Conservation (phyloP, 2,113 vertebrate genomes). For the Triplophysa rosa region DNA sequence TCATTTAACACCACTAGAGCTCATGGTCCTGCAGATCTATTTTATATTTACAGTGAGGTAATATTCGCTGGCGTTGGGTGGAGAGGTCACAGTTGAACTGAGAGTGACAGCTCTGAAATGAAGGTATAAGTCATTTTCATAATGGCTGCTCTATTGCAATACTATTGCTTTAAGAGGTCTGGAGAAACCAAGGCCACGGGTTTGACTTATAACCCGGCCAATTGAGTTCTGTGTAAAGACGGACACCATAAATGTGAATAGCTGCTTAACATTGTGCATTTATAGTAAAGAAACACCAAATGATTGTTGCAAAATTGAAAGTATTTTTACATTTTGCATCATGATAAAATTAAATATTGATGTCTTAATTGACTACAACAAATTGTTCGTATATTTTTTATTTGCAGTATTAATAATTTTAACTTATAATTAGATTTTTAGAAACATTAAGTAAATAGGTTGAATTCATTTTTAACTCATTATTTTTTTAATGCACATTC, state of each 20-base stretch:
- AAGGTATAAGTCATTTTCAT: constrained; percentile 75
- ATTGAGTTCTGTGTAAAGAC: background rate
- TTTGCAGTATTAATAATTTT: no score
- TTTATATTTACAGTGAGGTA: constrained; percentile 68
- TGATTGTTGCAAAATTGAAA: background rate
- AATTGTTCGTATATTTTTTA: no score
- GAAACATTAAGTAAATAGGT: no score
- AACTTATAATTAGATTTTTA: no score
- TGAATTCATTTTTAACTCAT: no score
- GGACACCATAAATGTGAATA: no score
- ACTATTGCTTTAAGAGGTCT: constrained; percentile 49
- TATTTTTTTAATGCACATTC: no score
- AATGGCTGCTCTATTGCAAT: constrained; percentile 54
- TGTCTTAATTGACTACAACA: background rate
- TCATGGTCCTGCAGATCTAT: constrained; percentile 62
- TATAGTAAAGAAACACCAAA: background rate
- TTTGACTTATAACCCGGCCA: background rate
- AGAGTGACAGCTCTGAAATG: constrained; percentile 77
- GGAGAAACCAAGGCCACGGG: constrained; percentile 53
- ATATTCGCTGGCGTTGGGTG: constrained; percentile 64
- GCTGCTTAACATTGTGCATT: background rate
- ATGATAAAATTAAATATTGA: background rate
- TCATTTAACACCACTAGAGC: constrained; percentile 52
- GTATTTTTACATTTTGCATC: background rate
- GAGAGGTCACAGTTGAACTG: constrained; percentile 72